Evolutionary conservation across 2,888 invertebrate genomes (phyloP).

Genomic region (Cancer borealis): DNA sequence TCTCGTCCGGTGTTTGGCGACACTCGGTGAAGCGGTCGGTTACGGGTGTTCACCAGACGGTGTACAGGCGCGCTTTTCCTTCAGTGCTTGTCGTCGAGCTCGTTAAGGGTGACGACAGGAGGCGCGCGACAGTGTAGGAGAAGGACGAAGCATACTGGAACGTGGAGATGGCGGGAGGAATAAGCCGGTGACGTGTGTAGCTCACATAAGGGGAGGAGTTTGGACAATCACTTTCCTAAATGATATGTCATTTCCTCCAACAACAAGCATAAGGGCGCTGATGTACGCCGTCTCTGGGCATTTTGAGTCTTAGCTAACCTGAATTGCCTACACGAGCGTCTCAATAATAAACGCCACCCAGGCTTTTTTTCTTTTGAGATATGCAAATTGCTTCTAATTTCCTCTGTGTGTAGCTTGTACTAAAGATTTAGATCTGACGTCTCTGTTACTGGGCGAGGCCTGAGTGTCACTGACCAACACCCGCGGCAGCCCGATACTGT

Average conservation of each 20-base stretch:
- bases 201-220: conserved; percentile 60
- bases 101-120: neutral
- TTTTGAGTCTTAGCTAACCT: conserved; percentile 62
- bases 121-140: neutral
- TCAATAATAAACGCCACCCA: conserved; percentile 51
- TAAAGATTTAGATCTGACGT: conserved; percentile 42
- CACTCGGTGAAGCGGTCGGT: neutral
- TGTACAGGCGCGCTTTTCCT: neutral
- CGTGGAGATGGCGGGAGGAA: neutral
- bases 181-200: conserved; percentile 32
- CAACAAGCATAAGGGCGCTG: conserved; percentile 64
- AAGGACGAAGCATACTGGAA: conserved; percentile 50
- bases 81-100: neutral
- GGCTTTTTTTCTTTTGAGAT: conserved; percentile 59
- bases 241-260: conserved; percentile 72
- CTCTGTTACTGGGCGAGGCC: conserved; percentile 49
- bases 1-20: neutral
- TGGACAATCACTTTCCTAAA: conserved; percentile 72
- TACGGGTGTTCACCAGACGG: neutral
- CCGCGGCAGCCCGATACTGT: neutral
- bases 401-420: conserved; percentile 54
- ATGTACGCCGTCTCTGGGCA: conserved; percentile 47
- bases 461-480: conserved; percentile 20
- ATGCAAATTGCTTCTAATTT: conserved; percentile 68
- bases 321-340: conserved; percentile 54